phyloP scores from a whole-genome alignment of 1,140 invertebrate genomes.

The Berghia stephanieae region DNA sequence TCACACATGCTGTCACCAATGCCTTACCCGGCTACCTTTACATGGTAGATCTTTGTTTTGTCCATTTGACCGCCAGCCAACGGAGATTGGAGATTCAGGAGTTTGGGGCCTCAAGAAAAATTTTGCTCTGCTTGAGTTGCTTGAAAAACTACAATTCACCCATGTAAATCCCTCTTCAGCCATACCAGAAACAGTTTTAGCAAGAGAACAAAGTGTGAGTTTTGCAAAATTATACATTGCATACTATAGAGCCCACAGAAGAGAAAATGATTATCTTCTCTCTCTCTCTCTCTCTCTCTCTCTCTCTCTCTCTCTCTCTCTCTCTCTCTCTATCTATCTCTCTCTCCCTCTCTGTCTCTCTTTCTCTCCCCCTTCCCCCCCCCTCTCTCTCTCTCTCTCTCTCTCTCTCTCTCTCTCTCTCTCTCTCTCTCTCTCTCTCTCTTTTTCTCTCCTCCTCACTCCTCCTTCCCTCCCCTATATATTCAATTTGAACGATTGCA shows the following conservation, averaged over 20 bases:
- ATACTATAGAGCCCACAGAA: background rate
- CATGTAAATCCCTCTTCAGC: slow-evolving; percentile 48
- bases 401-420: background rate
- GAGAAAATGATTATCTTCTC: too few relatives aligned
- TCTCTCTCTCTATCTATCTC: too few relatives aligned
- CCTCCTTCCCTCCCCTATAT: background rate
- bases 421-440: background rate
- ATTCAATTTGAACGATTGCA: too few relatives aligned
- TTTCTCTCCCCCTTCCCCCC: slow-evolving; percentile 5
- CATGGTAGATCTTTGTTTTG: slow-evolving; percentile 70
- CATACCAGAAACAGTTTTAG: slow-evolving; percentile 63
- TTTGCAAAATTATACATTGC: background rate
- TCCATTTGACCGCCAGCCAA: slow-evolving; percentile 75
- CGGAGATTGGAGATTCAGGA: slow-evolving; percentile 70
- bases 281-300: background rate
- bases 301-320: background rate
- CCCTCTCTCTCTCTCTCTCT: background rate
- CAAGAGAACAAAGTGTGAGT: slow-evolving; percentile 23
- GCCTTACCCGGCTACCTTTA: slow-evolving; percentile 70
- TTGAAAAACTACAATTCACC: slow-evolving; percentile 71
- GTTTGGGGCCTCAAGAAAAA: slow-evolving; percentile 75
- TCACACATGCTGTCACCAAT: slow-evolving; percentile 74
- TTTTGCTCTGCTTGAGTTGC: slow-evolving; percentile 73
- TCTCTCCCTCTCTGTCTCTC: too few relatives aligned
- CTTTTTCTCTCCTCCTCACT: background rate